Evolutionary conservation across 30 jellyfish, hydroid and myxozoan genomes (phyloP), one percentile per base, ranked within the genome.

Genomic region (Turritopsis rubra): DNA sequence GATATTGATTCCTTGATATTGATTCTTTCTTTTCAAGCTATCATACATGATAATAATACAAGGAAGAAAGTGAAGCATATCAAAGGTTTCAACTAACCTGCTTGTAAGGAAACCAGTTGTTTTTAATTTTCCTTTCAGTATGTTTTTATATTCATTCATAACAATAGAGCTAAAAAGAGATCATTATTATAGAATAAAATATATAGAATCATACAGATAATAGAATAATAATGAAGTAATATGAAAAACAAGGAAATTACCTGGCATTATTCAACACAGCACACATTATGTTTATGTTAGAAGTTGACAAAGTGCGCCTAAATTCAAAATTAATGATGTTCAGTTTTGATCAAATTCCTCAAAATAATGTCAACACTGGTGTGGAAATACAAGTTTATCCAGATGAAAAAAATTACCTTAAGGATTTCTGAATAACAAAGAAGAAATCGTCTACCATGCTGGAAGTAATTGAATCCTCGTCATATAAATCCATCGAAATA

Each of bases 381-480:
- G 13, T 3, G 60, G 60, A 41, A 5, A 13, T 41, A 41, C 5
- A 41, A 41, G 60, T 41, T 41, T 16, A 86, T 1, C 18, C 8
- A 0, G 68, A 17, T 41, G 27, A 71, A 28, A 28, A 8, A 66
- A 22, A 19, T 77, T 72, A 90, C 97, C 94, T 82, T 70, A 90
- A 84, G 1, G 95, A 86, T 65, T 90, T 90, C 72, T 90, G 95
- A 25, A 86, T 52, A 60, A 90, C 85, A 74, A 81, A 90, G 84
- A 90, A 90, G 1, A 86, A 86, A 73, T 90, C 97, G 79, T 90
- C 97, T 0, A 90, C 97, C 97, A 90, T 90, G 75, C 97, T 90
- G 21, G 97, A 90, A 3, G 90, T 90, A 53, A 83, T 83, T 23
- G 95, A 72, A 79, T 86, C 97, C 19, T 80, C 90, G 18, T 90